phyloP scores from a whole-genome alignment of 2,113 vertebrate genomes.

The Bucco capensis region DNA sequence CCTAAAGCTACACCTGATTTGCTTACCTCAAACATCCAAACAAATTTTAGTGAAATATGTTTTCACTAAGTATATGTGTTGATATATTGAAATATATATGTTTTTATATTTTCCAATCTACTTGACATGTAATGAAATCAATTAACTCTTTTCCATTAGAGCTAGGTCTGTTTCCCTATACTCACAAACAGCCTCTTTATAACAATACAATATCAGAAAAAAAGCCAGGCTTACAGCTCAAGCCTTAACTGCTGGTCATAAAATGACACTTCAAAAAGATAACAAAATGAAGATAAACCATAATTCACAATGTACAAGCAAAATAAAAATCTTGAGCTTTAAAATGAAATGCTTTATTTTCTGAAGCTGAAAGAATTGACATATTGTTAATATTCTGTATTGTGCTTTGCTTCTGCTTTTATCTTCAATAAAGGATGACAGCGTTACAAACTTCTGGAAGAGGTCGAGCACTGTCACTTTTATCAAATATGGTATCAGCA shows the following conservation, averaged over 20 bases:
- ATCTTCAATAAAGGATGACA: conserved; percentile 36
- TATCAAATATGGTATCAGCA: conserved; percentile 21
- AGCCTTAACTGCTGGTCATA: neutral
- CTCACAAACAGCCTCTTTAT: accelerated
- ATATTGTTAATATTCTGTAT: conserved; percentile 9
- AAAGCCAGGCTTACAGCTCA: neutral
- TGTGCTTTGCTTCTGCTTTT: neutral
- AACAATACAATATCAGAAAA: neutral
- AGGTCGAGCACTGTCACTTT: conserved; percentile 22
- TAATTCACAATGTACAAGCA: neutral
- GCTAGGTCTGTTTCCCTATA: neutral
- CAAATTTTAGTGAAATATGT: neutral
- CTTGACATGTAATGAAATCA: neutral
- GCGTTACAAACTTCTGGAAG: conserved; percentile 32
- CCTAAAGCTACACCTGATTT: neutral
- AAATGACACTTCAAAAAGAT: neutral
- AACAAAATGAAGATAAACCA: neutral
- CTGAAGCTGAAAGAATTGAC: neutral
- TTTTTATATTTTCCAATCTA: neutral
- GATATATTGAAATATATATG: neutral
- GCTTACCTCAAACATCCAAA: neutral
- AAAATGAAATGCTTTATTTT: neutral
- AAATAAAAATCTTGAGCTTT: neutral
- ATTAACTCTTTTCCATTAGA: neutral
- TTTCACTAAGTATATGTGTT: neutral